Percentiles rank a stretch among this genome's conserved stretches.
Evolutionary conservation across 1,140 invertebrate species (phyloP).

Genomic region (Camponotus pennsylvanicus): DNA sequence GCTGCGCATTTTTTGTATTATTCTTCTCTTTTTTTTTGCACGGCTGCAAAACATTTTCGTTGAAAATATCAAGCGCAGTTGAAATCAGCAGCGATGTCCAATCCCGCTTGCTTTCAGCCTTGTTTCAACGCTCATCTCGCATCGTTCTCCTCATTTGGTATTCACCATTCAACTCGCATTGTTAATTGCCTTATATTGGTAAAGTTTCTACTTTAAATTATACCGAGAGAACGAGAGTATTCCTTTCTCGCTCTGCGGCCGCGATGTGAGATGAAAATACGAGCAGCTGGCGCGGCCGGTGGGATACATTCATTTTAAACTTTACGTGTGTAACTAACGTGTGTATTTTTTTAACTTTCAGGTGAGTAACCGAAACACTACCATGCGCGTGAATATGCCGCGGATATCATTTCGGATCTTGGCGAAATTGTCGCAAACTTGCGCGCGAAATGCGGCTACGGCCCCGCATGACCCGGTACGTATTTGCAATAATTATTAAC

Average conservation of each 20-base stretch:
- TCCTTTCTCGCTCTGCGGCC: slow-evolving; percentile 2
- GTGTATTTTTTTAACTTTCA: slow-evolving; percentile 38
- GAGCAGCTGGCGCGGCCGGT: slow-evolving; percentile 28
- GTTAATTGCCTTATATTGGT: slow-evolving; percentile 79
- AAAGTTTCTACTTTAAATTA: slow-evolving; percentile 75
- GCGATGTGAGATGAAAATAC: slow-evolving; percentile 39
- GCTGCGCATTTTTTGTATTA: neutral
- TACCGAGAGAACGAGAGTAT: slow-evolving; percentile 30
- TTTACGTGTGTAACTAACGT: slow-evolving; percentile 21
- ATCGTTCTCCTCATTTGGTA: slow-evolving; percentile 51
- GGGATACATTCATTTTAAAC: slow-evolving; percentile 41
- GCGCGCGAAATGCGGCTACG: neutral
- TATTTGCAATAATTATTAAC: slow-evolving; percentile 46
- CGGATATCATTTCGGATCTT: neutral
- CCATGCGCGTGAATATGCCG: neutral
- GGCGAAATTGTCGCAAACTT: slow-evolving; percentile 2
- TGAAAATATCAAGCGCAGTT: slow-evolving; percentile 22
- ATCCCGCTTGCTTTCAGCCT: slow-evolving; percentile 26
- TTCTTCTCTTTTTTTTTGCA: neutral
- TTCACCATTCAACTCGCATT: slow-evolving; percentile 63
- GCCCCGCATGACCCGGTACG: slow-evolving; percentile 7
- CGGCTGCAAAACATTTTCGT: slow-evolving; percentile 29
- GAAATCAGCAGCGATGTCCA: slow-evolving; percentile 42
- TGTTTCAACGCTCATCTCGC: slow-evolving; percentile 27
- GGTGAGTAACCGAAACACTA: slow-evolving; percentile 35